These are phyloP conservation scores for Lithodes maja DNA, from an alignment of 2,888 invertebrate species.

Conservation along the genomic window DNA sequence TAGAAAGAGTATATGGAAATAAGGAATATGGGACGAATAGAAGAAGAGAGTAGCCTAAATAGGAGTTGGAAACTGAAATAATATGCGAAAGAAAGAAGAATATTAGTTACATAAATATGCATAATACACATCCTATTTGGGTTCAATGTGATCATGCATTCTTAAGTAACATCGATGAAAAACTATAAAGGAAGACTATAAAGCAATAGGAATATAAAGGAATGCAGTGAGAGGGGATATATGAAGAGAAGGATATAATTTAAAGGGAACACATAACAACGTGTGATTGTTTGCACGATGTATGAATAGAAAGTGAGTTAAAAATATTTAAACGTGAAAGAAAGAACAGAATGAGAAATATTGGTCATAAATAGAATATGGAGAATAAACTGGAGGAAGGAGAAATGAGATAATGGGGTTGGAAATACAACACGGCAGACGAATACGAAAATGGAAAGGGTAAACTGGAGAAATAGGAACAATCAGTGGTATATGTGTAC, in stretches of 20 bases:
- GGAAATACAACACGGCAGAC: neutral
- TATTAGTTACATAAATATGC: neutral
- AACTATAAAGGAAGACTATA: too few species aligned
- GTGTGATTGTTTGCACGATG: too few species aligned
- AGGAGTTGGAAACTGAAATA: neutral
- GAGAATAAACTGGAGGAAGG: constrained; percentile 11
- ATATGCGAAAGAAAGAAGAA: neutral
- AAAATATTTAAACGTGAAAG: neutral
- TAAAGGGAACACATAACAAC: neutral
- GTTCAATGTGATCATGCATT: too few species aligned
- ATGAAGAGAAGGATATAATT: constrained; percentile 1
- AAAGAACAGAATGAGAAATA: neutral
- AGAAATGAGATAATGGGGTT: neutral
- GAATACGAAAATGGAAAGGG: too few species aligned
- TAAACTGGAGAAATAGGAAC: too few species aligned
- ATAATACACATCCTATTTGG: too few species aligned
- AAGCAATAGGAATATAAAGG: too few species aligned
- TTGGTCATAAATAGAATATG: neutral
- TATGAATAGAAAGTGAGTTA: neutral
- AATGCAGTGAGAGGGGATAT: neutral
- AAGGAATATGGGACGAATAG: neutral
- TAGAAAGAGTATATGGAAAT: neutral
- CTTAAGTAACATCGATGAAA: too few species aligned
- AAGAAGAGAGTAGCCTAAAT: neutral
- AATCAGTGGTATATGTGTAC: too few species aligned